Base-by-base conservation (phyloP, 2,888 invertebrate genomes). In the Drosophila testacea region DNA sequence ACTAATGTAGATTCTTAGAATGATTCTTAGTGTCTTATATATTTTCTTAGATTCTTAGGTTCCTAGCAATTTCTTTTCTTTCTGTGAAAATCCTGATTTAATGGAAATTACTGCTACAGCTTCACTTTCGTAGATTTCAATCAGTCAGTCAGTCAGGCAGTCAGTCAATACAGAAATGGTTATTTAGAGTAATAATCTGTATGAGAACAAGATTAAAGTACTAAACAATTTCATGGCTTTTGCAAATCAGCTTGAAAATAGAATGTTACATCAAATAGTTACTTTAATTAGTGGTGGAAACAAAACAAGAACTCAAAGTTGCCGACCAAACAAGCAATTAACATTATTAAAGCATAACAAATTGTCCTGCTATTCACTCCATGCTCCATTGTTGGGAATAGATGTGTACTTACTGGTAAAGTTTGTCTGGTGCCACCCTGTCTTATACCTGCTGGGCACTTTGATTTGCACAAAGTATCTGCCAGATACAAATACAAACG, bases 401-500 rank as follows among this genome's bases (percentile, higher is more conserved):
- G 46, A 42, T 61, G n/a, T 75, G 51, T 48, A 30, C 16, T 27
- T 44, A 30, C 16, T 36, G 36, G 6, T 44, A 51, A 76, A 76
- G 50, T 67, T 51, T 64, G 66, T 34, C 44, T 46, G 38, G 9
- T 42, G 30, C n/a, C 52, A 30, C 39, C 52, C 13, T 39, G 32
- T 36, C 16, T 42, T 41, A n/a, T 50, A 64, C 62, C 51, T 65
- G 75, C 52, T 56, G 56, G 39, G 46, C 47, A 39, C 76, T 81
- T 80, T 83, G 83, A 83, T 85, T 85, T 85, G 69, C 69, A 71
- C 81, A 78, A 77, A 81, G 83, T 74, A 85, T 83, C 72, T 81
- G 79, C 28, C 57, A 60, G 73, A 73, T 73, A 73, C 69, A 79
- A 69, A 66, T 71, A 73, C 77, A 75, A 70, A 54, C 47, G 61